phyloP scores from a whole-genome alignment of 2,113 vertebrate genomes.

The Dasypus novemcinctus region DNA sequence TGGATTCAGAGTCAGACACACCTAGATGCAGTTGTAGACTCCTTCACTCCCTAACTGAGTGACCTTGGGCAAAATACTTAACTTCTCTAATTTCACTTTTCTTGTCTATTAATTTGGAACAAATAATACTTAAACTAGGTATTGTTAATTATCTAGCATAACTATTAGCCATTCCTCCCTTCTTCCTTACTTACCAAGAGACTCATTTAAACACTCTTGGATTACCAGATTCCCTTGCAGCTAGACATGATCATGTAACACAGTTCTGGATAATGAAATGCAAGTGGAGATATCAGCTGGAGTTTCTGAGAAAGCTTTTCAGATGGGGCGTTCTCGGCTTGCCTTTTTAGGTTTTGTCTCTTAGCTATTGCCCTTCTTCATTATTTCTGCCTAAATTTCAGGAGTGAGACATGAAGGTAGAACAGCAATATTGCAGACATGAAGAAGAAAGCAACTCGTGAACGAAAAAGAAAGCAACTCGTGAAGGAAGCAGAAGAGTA shows the following conservation, averaged over 20 bases:
- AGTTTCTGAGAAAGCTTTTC: not conserved
- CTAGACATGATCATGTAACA: not conserved
- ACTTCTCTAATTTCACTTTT: slow-evolving; percentile 1
- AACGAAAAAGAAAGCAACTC: not conserved
- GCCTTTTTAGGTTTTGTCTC: not conserved
- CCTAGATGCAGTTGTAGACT: not conserved
- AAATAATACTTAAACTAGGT: not conserved
- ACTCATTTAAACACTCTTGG: not conserved
- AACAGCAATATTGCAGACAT: not conserved
- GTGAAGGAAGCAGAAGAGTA: not conserved
- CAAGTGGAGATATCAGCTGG: not conserved
- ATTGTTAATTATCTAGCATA: not conserved
- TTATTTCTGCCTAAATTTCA: not conserved
- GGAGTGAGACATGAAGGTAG: not conserved
- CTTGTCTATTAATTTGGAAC: slow-evolving; percentile 28
- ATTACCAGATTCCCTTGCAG: not conserved
- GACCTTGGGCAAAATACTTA: slow-evolving; percentile 26
- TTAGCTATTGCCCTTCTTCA: not conserved
- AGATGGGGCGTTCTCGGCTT: not conserved
- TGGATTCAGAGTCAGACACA: not conserved
- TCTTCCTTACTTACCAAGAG: not conserved
- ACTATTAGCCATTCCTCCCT: not conserved
- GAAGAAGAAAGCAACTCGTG: not conserved
- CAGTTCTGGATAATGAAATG: not conserved
- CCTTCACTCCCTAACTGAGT: not conserved